Evolutionary conservation across 1,140 invertebrate genomes (phyloP).

Genomic region (Cylas formicarius): DNA sequence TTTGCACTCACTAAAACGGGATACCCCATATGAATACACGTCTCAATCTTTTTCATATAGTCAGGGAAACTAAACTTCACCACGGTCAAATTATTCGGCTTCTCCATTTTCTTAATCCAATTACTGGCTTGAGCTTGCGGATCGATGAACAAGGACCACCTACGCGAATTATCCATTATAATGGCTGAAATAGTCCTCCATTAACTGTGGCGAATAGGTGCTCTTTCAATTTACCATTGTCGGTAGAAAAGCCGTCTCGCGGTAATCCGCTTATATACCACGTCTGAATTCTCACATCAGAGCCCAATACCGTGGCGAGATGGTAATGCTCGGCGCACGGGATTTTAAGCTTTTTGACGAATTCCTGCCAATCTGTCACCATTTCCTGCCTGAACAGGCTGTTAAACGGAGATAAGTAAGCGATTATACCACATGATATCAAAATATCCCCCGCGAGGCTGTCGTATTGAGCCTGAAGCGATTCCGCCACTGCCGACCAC

Average conservation of each 20-base stretch:
- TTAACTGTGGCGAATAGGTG: neutral
- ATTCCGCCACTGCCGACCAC: constrained; percentile 73
- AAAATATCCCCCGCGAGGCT: constrained; percentile 82
- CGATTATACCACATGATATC: constrained; percentile 82
- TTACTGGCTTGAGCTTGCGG: constrained; percentile 82
- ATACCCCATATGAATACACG: constrained; percentile 74
- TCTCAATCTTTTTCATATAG: constrained; percentile 79
- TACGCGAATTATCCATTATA: constrained; percentile 69
- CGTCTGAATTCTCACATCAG: constrained; percentile 76
- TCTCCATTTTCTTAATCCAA: constrained; percentile 90
- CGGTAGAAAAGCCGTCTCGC: constrained; percentile 80
- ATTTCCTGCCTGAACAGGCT: constrained; percentile 55
- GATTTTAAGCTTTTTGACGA: constrained; percentile 61
- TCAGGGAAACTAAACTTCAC: constrained; percentile 74
- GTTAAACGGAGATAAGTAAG: constrained; percentile 82
- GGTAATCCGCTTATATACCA: constrained; percentile 87
- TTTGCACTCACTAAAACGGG: constrained; percentile 60
- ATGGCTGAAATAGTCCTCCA: constrained; percentile 7
- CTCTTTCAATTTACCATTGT: constrained; percentile 65
- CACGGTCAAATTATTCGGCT: constrained; percentile 67
- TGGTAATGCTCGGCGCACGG: constrained; percentile 69
- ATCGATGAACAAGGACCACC: constrained; percentile 86
- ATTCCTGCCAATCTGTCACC: constrained; percentile 61
- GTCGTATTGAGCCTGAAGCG: constrained; percentile 68
- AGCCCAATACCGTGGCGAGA: constrained; percentile 67